Evolutionary conservation across 2,888 invertebrate genomes (phyloP).

Genomic region (Mantis religiosa): DNA sequence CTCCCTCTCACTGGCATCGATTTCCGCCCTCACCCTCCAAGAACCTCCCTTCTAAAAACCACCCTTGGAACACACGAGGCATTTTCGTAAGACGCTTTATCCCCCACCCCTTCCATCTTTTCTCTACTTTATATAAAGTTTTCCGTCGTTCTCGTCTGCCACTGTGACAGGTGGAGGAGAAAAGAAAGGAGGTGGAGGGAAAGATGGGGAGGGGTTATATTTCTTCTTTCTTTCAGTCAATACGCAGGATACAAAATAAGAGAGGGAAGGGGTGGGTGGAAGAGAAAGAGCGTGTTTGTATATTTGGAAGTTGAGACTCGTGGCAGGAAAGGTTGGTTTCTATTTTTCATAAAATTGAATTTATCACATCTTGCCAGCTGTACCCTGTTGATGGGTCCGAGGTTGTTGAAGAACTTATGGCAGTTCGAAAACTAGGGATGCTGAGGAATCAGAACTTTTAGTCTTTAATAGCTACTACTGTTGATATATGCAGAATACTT

Average conservation of each 20-base stretch:
- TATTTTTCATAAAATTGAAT: slow-evolving; percentile 27
- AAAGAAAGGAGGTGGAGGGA: background rate
- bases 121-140: slow-evolving; percentile 28
- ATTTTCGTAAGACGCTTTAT: slow-evolving; percentile 17
- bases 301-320: slow-evolving; percentile 20
- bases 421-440: background rate
- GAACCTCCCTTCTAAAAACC: slow-evolving; percentile 6
- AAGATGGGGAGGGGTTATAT: slow-evolving; percentile 10
- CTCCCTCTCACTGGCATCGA: slow-evolving; percentile 27
- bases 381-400: background rate
- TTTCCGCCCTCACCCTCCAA: slow-evolving; percentile 6
- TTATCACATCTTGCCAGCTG: slow-evolving; percentile 24
- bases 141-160: slow-evolving; percentile 23
- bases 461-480: background rate
- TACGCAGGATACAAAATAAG: slow-evolving; percentile 23
- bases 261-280: slow-evolving; percentile 19
- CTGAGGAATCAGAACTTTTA: background rate
- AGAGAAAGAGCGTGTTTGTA: slow-evolving; percentile 23
- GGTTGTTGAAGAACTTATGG: background rate
- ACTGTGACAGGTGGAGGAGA: slow-evolving; percentile 27
- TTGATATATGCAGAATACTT: too few relatives aligned
- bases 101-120: slow-evolving; percentile 18
- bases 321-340: slow-evolving; percentile 12
- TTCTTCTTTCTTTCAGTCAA: slow-evolving; percentile 27
- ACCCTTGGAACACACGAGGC: slow-evolving; percentile 21